Evolutionary conservation across 2,888 invertebrate species (phyloP).

Genomic region (Lasioglossum pauxillum): DNA sequence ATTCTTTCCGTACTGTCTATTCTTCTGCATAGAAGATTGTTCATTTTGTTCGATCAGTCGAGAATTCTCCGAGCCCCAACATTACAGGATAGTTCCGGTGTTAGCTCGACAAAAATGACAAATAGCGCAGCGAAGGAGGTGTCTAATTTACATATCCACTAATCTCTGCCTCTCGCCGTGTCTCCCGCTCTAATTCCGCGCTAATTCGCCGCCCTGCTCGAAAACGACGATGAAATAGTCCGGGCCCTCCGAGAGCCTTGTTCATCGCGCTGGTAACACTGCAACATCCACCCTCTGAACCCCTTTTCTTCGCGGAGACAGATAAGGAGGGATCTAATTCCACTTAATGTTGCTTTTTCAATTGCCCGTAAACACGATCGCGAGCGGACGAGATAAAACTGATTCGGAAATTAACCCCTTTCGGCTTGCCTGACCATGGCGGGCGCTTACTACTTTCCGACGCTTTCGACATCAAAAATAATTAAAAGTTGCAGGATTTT

Average conservation of each 20-base stretch:
- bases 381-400: neutral
- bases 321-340: conserved; percentile 34
- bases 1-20: neutral
- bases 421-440: neutral
- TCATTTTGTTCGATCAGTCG: neutral
- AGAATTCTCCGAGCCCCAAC: conserved; percentile 28
- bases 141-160: conserved; percentile 78
- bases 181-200: conserved; percentile 69
- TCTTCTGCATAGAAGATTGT: neutral
- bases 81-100: conserved; percentile 31
- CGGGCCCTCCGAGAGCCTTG: conserved; percentile 56
- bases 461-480: no score
- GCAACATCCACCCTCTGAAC: conserved; percentile 44
- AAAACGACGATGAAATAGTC: conserved; percentile 70
- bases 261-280: conserved; percentile 53
- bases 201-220: conserved; percentile 65
- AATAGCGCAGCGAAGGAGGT: conserved; percentile 74
- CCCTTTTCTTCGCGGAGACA: conserved; percentile 22
- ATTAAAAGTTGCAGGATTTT: neutral
- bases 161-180: conserved; percentile 70
- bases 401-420: conserved; percentile 15
- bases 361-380: conserved; percentile 8
- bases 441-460: neutral
- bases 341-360: conserved; percentile 32
- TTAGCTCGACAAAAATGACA: conserved; percentile 75